A percentile compares a stretch with the other conserved stretches of the same genome.
phyloP scores from a whole-genome alignment of 2,113 vertebrate genomes.

The Callospermophilus lateralis region DNA sequence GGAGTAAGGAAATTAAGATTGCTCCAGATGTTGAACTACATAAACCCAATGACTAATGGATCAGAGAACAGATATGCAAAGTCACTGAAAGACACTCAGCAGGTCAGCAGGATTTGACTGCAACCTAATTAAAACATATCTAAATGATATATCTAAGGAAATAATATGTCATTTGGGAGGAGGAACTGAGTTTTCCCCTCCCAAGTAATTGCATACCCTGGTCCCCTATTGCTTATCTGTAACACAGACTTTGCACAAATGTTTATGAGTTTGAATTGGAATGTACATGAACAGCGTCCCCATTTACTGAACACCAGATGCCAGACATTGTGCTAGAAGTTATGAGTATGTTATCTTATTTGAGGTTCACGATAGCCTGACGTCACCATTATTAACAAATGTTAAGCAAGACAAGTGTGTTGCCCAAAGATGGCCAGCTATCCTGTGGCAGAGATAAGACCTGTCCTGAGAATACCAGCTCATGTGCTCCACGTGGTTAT shows the following conservation, averaged over 20 bases:
- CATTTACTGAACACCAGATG: background rate
- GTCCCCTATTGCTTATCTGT: background rate
- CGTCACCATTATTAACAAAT: constrained; percentile 19
- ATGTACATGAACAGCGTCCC: background rate
- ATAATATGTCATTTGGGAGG: background rate
- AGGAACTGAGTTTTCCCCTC: background rate
- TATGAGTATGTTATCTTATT: background rate
- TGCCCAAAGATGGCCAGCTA: background rate
- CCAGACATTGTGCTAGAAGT: background rate
- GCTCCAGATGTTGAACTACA: background rate
- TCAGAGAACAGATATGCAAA: constrained; percentile 38
- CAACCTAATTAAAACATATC: constrained; percentile 18
- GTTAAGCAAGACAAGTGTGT: background rate
- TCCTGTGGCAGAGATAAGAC: background rate
- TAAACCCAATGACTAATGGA: background rate
- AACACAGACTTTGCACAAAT: constrained; percentile 13
- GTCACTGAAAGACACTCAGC: background rate
- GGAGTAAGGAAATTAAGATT: background rate
- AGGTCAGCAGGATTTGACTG: background rate
- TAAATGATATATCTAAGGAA: background rate
- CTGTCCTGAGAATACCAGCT: background rate
- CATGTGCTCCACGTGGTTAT: background rate
- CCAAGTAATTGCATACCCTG: background rate
- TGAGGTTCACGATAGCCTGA: background rate
- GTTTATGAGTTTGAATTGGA: constrained; percentile 17